Conservation (phyloP, 1,140 invertebrate genomes). For the Cryptotermes secundus region DNA sequence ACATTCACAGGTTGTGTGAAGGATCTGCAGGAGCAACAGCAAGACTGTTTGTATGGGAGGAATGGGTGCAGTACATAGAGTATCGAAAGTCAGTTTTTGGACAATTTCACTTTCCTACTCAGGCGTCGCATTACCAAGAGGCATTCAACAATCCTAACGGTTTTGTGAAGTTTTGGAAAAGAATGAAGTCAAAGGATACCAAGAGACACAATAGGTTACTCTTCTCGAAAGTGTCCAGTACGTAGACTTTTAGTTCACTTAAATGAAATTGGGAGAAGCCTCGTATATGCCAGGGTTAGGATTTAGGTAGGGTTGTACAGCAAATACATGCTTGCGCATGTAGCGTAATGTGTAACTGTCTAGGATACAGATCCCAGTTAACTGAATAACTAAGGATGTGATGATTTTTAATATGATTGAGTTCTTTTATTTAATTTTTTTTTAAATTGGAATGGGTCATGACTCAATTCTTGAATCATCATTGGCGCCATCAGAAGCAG, state of each 20-base stretch:
- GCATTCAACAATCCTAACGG: constrained; percentile 29
- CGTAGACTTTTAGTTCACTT: background rate
- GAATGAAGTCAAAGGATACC: constrained; percentile 35
- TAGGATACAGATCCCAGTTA: too few species aligned
- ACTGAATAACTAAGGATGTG: too few species aligned
- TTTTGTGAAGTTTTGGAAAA: constrained; percentile 37
- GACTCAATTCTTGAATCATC: too few species aligned
- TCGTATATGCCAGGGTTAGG: too few species aligned
- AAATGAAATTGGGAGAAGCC: too few species aligned
- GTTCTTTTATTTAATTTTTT: too few species aligned
- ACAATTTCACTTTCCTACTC: constrained; percentile 56
- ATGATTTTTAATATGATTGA: too few species aligned
- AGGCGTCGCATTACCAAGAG: constrained; percentile 43
- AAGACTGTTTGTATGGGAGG: constrained; percentile 58
- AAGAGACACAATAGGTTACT: constrained; percentile 18
- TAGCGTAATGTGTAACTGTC: too few species aligned
- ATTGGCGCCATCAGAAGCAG: too few species aligned
- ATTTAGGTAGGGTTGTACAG: too few species aligned
- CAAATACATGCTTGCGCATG: too few species aligned
- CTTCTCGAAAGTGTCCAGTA: constrained; percentile 21
- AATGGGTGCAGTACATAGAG: constrained; percentile 64
- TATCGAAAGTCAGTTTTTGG: constrained; percentile 55
- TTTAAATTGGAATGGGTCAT: too few species aligned
- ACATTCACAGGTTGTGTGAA: background rate
- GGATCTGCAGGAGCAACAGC: constrained; percentile 30